Evolutionary conservation across 1,140 invertebrate species (phyloP).

Genomic region (Drosophila melanogaster): DNA sequence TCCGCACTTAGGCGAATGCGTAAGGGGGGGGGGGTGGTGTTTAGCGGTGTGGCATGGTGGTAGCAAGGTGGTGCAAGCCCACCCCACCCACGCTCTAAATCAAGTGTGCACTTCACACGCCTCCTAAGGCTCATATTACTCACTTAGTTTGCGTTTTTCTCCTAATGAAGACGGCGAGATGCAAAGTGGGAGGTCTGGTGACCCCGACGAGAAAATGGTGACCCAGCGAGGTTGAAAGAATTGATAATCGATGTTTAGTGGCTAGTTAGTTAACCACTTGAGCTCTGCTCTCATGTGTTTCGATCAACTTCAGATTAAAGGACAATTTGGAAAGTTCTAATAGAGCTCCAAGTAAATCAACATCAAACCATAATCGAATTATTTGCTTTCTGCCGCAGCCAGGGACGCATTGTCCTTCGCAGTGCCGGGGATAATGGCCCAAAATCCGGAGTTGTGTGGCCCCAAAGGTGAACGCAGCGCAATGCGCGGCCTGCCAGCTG

Average conservation of each 20-base stretch:
- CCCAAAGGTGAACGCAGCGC: constrained; percentile 45
- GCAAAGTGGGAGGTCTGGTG: not conserved
- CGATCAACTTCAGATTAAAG: constrained; percentile 15
- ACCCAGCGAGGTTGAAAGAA: not conserved
- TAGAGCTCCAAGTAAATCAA: constrained; percentile 34
- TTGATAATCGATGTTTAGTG: not conserved
- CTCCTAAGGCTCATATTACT: constrained; percentile 76
- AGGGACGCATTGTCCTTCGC: constrained; percentile 26
- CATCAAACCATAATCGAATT: constrained; percentile 73
- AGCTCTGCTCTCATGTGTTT: too few relatives aligned
- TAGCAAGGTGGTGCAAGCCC: constrained; percentile 5
- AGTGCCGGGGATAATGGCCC: constrained; percentile 13
- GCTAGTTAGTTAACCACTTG: too few relatives aligned
- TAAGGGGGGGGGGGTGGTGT: too few relatives aligned
- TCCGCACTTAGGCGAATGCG: constrained; percentile 77
- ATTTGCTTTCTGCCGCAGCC: constrained; percentile 32
- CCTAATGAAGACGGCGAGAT: constrained; percentile 18
- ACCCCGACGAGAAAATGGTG: not conserved
- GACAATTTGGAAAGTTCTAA: constrained; percentile 1
- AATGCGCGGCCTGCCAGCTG: constrained; percentile 45
- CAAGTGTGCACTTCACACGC: constrained; percentile 75
- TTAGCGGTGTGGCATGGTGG: constrained; percentile 8
- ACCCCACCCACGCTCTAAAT: constrained; percentile 12
- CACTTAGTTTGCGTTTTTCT: constrained; percentile 73
- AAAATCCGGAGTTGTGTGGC: constrained; percentile 33